These are phyloP conservation scores for Triops longicaudatus DNA, from an alignment of 1,140 invertebrate genomes.

Conservation along the genomic window DNA sequence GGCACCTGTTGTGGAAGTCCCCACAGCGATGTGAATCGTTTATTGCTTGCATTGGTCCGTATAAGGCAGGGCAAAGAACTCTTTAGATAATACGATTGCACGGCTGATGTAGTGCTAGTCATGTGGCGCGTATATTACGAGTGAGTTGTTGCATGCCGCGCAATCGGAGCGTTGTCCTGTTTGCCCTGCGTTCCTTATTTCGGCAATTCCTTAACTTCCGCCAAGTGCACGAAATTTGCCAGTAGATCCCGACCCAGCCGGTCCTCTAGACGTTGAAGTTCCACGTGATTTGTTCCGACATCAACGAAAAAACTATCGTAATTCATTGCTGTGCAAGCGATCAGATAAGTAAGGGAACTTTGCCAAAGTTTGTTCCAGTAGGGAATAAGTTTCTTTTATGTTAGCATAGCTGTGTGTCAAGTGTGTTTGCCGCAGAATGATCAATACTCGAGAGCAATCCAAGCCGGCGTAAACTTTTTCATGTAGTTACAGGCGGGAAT, in stretches of 20 bases:
- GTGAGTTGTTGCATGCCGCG: neutral
- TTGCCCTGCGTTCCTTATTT: neutral
- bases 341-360: neutral
- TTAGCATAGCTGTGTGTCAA: neutral
- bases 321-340: neutral
- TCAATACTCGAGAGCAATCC: conserved; percentile 3
- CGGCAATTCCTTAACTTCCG: neutral
- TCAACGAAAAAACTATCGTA: neutral
- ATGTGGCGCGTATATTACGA: neutral
- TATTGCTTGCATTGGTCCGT: too few species aligned
- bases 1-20: too few species aligned
- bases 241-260: neutral
- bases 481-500: neutral
- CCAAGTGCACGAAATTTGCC: neutral
- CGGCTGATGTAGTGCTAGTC: neutral
- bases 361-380: neutral
- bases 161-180: neutral
- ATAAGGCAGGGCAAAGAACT: too few species aligned
- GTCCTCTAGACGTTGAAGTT: neutral
- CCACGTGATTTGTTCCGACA: neutral
- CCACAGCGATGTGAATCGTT: too few species aligned
- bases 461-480: neutral
- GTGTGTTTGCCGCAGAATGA: neutral
- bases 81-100: neutral
- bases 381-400: neutral